Evolutionary conservation across 2,113 vertebrate species (phyloP).

Genomic region (Merops nubicus): DNA sequence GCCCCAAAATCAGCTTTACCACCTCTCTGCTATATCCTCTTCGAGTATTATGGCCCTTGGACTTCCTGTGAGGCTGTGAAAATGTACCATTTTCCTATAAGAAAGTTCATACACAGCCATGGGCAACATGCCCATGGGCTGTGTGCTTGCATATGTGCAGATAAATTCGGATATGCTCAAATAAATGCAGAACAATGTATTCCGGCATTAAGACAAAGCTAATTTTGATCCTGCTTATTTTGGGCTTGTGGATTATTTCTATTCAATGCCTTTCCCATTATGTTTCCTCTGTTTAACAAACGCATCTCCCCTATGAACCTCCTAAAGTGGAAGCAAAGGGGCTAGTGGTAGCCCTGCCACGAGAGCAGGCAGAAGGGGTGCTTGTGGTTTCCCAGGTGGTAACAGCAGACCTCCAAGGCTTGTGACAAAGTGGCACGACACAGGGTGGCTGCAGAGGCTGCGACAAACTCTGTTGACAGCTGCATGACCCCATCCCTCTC

Average conservation of each 20-base stretch:
- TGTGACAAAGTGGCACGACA: neutral
- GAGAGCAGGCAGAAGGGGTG: neutral
- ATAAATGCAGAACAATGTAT: neutral
- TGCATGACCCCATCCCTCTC: neutral
- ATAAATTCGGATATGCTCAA: neutral
- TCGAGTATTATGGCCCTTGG: neutral
- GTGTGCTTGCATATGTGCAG: neutral
- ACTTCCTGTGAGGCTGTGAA: neutral
- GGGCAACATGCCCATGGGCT: rapidly evolving
- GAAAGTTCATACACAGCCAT: rapidly evolving
- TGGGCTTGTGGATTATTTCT: neutral
- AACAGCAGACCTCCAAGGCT: neutral
- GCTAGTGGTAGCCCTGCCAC: neutral
- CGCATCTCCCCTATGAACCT: rapidly evolving
- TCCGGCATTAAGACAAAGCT: neutral
- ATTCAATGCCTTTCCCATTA: neutral
- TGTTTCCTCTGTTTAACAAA: neutral
- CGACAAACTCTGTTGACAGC: neutral
- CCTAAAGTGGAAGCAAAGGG: rapidly evolving
- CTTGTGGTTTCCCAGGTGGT: neutral
- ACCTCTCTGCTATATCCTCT: neutral
- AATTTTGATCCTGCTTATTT: neutral
- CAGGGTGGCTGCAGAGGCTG: neutral
- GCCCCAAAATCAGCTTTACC: neutral
- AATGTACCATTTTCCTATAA: rapidly evolving